phyloP scores from a whole-genome alignment of 1,140 invertebrate genomes.

The Leptoteleia sp. region DNA sequence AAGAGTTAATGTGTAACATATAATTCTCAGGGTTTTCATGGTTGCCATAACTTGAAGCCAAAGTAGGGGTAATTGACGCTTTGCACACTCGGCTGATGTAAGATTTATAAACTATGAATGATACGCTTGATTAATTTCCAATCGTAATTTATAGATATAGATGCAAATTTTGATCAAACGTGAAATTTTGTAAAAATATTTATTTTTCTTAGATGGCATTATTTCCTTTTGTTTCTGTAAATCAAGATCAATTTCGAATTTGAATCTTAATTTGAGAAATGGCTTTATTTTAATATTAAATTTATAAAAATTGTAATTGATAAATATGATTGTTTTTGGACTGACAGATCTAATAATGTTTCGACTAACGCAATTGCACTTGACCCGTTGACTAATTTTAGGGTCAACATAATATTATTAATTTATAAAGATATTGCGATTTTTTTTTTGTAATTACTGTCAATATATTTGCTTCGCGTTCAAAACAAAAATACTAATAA shows the following conservation, averaged over 20 bases:
- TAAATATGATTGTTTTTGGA: background rate
- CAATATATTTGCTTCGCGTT: constrained; percentile 12
- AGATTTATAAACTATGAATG: constrained; percentile 19
- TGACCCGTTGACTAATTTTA: constrained; percentile 56
- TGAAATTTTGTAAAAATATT: background rate
- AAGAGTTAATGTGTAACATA: constrained; percentile 33
- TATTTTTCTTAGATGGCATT: too few relatives aligned
- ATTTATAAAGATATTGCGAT: constrained; percentile 30
- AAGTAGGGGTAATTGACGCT: constrained; percentile 49
- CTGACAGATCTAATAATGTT: constrained; percentile 37
- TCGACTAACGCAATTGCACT: constrained; percentile 50
- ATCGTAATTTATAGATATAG: constrained; percentile 2
- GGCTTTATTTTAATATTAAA: background rate
- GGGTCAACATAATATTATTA: constrained; percentile 50
- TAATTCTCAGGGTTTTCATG: constrained; percentile 44
- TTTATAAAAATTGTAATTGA: too few relatives aligned
- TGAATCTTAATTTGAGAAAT: too few relatives aligned
- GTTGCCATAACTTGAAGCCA: constrained; percentile 30
- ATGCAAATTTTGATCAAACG: constrained; percentile 7
- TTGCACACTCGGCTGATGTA: constrained; percentile 50
- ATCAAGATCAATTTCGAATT: too few relatives aligned
- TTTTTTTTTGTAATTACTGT: constrained; percentile 50
- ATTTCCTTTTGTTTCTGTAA: too few relatives aligned
- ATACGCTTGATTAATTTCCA: constrained; percentile 24
- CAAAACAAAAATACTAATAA: constrained; percentile 15